Evolutionary conservation across 2,113 vertebrate species (phyloP).

Genomic region (Rhinopomastus cyanomelas): DNA sequence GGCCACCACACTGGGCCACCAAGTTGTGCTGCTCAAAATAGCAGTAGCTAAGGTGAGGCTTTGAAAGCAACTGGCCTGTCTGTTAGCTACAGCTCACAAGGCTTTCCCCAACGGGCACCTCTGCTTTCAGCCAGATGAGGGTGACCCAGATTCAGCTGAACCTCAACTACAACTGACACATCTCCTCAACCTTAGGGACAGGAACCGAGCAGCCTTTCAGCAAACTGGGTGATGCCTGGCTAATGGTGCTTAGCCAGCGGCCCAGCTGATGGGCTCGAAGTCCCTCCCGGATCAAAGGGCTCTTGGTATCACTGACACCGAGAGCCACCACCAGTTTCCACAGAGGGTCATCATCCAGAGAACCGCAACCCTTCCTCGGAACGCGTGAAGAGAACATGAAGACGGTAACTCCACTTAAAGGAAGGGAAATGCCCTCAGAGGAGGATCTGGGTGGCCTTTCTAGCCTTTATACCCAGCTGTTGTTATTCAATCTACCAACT

Average conservation of each 20-base stretch:
- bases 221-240: background rate
- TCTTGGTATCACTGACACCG: background rate
- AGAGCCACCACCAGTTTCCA: background rate
- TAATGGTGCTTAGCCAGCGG: background rate
- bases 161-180: fast-evolving
- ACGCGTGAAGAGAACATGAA: background rate
- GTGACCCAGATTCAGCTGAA: background rate
- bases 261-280: background rate
- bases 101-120: background rate
- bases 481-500: background rate
- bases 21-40: background rate
- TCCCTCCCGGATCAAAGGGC: background rate
- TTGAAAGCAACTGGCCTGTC: background rate
- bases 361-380: background rate
- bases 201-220: fast-evolving
- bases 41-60: background rate
- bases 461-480: background rate
- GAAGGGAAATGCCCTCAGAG: background rate
- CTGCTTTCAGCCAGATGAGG: background rate
- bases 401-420: background rate
- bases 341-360: background rate
- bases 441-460: background rate
- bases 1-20: background rate
- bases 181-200: background rate
- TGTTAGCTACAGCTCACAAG: background rate